A percentile compares a stretch with the other conserved stretches of the same genome.
phyloP scores from a whole-genome alignment of 2,113 vertebrate species.

The Mirza zaza region DNA sequence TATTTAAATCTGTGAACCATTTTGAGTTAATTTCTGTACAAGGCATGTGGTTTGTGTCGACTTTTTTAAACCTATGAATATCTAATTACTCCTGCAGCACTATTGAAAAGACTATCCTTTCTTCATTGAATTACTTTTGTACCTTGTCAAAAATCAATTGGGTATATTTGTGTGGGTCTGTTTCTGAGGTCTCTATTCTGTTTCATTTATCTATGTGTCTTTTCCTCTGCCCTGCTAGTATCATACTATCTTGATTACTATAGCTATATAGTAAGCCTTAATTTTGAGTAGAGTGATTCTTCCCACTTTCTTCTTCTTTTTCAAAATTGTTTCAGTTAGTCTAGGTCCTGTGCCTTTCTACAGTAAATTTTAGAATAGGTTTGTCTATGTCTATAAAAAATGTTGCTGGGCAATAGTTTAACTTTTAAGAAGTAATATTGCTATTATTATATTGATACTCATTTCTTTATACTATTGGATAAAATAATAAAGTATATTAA shows the following conservation, averaged over 20 bases:
- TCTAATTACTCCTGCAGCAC: not conserved
- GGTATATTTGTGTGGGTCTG: not conserved
- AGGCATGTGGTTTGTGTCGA: not conserved
- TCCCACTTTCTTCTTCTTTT: not conserved
- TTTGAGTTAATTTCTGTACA: slow-evolving; percentile 14
- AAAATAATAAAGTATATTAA: not conserved
- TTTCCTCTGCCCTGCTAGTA: not conserved
- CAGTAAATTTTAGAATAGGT: not conserved
- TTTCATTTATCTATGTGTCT: slow-evolving; percentile 1
- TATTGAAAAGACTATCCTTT: not conserved
- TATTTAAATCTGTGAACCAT: not conserved
- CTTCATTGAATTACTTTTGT: not conserved
- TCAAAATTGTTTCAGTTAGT: not conserved
- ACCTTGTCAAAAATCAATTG: slow-evolving; percentile 7
- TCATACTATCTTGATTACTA: not conserved
- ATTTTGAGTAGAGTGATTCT: not conserved
- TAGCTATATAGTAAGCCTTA: not conserved
- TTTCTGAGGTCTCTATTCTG: slow-evolving; percentile 11
- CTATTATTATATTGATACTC: not conserved
- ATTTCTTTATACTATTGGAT: not conserved
- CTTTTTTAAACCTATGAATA: not conserved
- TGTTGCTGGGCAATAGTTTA: not conserved
- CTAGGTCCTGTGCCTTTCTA: not conserved
- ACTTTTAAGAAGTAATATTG: not conserved
- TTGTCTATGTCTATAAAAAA: not conserved